Evolutionary conservation across 2,113 vertebrate genomes (phyloP).

Genomic region (Ceratotherium simum): DNA sequence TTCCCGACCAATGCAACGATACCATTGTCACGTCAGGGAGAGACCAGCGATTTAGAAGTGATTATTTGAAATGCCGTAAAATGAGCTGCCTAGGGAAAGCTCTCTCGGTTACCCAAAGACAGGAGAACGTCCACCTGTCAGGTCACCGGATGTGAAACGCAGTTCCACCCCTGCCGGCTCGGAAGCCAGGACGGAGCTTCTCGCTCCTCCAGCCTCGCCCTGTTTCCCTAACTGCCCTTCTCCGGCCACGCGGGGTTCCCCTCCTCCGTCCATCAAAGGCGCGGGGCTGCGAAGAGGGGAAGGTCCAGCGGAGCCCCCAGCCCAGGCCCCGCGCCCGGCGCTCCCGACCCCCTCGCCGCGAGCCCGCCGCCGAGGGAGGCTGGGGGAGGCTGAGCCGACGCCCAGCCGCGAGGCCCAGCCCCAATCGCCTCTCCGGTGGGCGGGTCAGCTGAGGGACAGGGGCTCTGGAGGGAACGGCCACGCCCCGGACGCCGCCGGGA

Average conservation of each 20-base stretch:
- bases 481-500: not conserved
- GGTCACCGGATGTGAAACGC: not conserved
- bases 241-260: too few relatives aligned
- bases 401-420: not conserved
- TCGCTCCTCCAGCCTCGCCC: not conserved
- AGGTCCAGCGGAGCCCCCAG: not conserved
- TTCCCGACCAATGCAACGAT: not conserved
- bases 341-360: not conserved
- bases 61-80: not conserved
- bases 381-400: accelerated
- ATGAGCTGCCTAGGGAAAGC: not conserved
- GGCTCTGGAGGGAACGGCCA: not conserved
- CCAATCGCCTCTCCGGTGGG: not conserved
- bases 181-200: accelerated
- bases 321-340: not conserved
- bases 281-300: not conserved
- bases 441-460: accelerated
- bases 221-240: not conserved
- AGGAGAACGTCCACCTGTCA: not conserved
- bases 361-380: not conserved
- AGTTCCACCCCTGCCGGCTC: not conserved
- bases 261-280: not conserved
- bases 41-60: not conserved
- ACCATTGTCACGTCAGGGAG: not conserved
- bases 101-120: not conserved